Conservation (phyloP, 2,113 vertebrate genomes). For the Heptranchias perlo region DNA sequence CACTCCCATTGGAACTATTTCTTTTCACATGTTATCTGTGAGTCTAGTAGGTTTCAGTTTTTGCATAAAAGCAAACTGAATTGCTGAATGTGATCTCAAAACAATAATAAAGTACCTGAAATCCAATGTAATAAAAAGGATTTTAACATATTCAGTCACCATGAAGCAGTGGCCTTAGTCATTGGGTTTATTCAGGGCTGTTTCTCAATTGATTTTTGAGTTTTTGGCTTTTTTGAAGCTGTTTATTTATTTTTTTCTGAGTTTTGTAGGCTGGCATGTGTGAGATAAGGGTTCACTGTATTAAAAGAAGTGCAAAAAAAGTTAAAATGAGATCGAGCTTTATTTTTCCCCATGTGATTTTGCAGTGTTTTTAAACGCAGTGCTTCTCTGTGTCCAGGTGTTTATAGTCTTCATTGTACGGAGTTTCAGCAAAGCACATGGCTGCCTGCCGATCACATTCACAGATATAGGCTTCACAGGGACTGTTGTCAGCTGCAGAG, state of each 20-base stretch:
- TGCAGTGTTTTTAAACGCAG: conserved; percentile 18
- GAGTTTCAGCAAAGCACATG: conserved; percentile 39
- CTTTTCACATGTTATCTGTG: not conserved
- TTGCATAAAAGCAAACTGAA: not conserved
- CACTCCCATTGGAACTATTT: not conserved
- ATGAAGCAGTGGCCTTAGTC: too few species aligned
- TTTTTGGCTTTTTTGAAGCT: not conserved
- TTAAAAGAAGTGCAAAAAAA: not conserved
- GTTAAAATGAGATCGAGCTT: not conserved
- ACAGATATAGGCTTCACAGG: conserved; percentile 41
- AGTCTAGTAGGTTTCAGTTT: not conserved
- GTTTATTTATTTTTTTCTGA: not conserved
- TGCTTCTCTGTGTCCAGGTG: conserved; percentile 35
- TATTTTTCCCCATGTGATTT: not conserved
- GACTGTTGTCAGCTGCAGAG: not conserved
- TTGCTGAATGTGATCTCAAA: not conserved
- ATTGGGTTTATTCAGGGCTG: not conserved
- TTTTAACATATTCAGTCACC: not conserved
- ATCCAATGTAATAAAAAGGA: not conserved
- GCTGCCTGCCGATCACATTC: conserved; percentile 40
- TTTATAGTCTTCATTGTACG: conserved; percentile 38
- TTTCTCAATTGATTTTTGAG: not conserved
- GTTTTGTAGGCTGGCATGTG: not conserved
- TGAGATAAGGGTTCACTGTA: not conserved
- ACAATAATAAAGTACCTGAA: not conserved